Conservation (phyloP, 1,140 invertebrate genomes). For the Procambarus clarkii region DNA sequence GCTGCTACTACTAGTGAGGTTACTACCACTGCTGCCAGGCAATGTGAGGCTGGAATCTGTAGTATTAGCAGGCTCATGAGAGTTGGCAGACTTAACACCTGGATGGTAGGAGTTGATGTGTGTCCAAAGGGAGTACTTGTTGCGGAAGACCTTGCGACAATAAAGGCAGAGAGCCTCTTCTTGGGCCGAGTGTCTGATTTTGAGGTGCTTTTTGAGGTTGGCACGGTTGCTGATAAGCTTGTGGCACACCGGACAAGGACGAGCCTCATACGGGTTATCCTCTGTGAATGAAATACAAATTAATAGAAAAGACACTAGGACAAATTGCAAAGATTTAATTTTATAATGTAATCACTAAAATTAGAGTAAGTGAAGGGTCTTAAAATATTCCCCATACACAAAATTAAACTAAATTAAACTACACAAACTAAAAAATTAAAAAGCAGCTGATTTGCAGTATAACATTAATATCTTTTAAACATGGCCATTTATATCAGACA, state of each 20-base stretch:
- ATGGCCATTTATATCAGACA: too few relatives aligned
- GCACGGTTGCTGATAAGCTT: slow-evolving; percentile 77
- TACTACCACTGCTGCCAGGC: slow-evolving; percentile 25
- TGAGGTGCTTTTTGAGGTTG: slow-evolving; percentile 76
- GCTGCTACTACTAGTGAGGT: slow-evolving; percentile 39
- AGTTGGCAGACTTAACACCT: slow-evolving; percentile 59
- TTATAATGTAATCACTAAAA: too few relatives aligned
- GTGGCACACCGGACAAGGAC: slow-evolving; percentile 76
- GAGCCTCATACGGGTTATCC: slow-evolving; percentile 72
- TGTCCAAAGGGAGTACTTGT: slow-evolving; percentile 74
- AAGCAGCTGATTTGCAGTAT: too few relatives aligned
- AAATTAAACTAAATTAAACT: too few relatives aligned
- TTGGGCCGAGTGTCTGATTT: slow-evolving; percentile 77
- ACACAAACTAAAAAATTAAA: too few relatives aligned
- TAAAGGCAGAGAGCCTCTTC: slow-evolving; percentile 75
- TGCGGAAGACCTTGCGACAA: slow-evolving; percentile 73
- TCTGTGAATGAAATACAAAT: slow-evolving; percentile 43
- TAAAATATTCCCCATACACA: too few relatives aligned
- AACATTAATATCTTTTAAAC: too few relatives aligned
- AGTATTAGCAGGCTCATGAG: not conserved
- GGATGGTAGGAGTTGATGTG: slow-evolving; percentile 76
- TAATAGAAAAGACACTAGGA: too few relatives aligned
- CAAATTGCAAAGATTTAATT: too few relatives aligned
- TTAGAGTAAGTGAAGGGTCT: too few relatives aligned
- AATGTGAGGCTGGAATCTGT: slow-evolving; percentile 23